Base-by-base conservation (phyloP, 2,797 vertebrate genomes). In the Fundulus diaphanus region DNA sequence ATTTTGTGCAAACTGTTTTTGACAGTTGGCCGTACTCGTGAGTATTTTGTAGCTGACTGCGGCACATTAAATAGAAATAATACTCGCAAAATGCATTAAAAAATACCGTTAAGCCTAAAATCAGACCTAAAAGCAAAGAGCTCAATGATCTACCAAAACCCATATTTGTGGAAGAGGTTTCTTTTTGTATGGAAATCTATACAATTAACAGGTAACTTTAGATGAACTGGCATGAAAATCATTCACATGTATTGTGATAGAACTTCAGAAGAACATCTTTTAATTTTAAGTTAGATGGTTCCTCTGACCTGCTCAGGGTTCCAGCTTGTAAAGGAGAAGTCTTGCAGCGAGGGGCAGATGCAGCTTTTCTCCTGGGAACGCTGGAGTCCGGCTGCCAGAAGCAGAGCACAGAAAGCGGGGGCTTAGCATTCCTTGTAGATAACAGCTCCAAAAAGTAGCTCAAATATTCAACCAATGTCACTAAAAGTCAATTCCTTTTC, bases 281-380 rank as follows among this genome's bases (percentile, higher is more conserved):
- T 29, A 18, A 27, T 35, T 12, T 35, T 0, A 27, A 6, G 5
- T 35, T 48, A 92, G 90, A 93, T 95, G 90, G 0, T 89, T 48
- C 92, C 88, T 78, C 93, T 92, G 76, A 96, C 95, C 93, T 96
- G 94, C 37, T 95, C 94, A 5, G 94, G 95, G 70, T 96, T 96
- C 97, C 97, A 97, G 52, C 95, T 92, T 1, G 95, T 96, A 79
- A 98, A 97, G 79, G 94, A 96, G 92, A 99, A 99, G 49, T 96
- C 95, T 3, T 96, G 92, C 88, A 99, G 92, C 0, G 98, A 97
- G 5, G 97, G 97, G 88, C 97, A 99, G 89, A 99, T 95, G 76
- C 84, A 92, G 48, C 86, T 93, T 67, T 96, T 96, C 72, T 98
- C 95, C 22, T 88, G 68, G 54, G 95, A 95, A 22, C 84, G 92